Evolutionary conservation across 1,140 invertebrate species (phyloP).

Genomic region (Dendroctonus valens): DNA sequence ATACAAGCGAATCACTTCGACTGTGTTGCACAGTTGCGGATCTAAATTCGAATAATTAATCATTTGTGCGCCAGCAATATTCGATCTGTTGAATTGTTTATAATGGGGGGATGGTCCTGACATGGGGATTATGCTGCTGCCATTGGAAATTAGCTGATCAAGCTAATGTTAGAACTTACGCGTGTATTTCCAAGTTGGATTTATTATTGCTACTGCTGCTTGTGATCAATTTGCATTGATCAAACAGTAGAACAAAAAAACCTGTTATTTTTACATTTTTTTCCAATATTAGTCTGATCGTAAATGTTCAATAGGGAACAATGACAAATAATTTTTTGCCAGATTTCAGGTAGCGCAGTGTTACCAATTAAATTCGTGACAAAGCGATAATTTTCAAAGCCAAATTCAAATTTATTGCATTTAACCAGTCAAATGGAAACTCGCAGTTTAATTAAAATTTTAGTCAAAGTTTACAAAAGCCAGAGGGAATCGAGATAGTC

Average conservation of each 20-base stretch:
- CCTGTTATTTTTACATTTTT: too few species aligned
- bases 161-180: too few species aligned
- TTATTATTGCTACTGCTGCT: not conserved
- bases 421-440: conserved; percentile 18
- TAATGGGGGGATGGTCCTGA: not conserved
- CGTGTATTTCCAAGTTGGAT: too few species aligned
- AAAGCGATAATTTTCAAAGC: conserved; percentile 15
- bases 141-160: too few species aligned
- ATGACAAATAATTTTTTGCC: too few species aligned
- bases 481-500: not conserved
- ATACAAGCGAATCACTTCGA: not conserved
- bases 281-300: too few species aligned
- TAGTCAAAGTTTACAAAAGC: conserved; percentile 3
- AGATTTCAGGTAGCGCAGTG: not conserved
- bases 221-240: not conserved
- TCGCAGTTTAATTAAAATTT: conserved; percentile 18
- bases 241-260: not conserved
- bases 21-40: not conserved
- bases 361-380: conserved; percentile 2
- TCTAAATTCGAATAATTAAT: conserved; percentile 1
- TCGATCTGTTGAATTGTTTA: not conserved
- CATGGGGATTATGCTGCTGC: too few species aligned
- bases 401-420: conserved; percentile 14
- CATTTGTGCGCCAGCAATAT: not conserved
- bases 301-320: too few species aligned